phyloP scores from a whole-genome alignment of 1,140 invertebrate species.

The Pseudomyrmex gracilis region DNA sequence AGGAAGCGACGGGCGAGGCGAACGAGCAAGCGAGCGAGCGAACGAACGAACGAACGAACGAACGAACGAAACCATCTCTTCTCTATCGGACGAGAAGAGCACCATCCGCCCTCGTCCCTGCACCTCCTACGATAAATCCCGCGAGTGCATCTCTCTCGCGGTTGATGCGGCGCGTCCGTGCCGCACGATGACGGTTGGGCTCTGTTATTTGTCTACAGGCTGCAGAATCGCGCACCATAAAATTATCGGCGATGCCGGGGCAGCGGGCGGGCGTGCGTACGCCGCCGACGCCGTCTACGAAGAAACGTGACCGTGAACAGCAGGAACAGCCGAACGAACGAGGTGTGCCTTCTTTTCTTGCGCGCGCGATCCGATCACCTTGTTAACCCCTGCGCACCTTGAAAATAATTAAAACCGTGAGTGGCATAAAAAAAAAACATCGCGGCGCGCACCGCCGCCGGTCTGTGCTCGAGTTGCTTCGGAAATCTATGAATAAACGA shows the following conservation, averaged over 20 bases:
- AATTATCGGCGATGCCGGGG: slow-evolving; percentile 59
- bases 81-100: slow-evolving; percentile 37
- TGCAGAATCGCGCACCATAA: slow-evolving; percentile 66
- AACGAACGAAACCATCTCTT: slow-evolving; percentile 59
- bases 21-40: slow-evolving; percentile 2
- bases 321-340: slow-evolving; percentile 50
- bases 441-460: slow-evolving; percentile 3
- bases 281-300: slow-evolving; percentile 11
- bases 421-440: slow-evolving; percentile 33
- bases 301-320: slow-evolving; percentile 65
- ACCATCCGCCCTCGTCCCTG: slow-evolving; percentile 37
- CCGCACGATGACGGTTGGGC: slow-evolving; percentile 43
- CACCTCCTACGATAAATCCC: slow-evolving; percentile 61
- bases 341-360: slow-evolving; percentile 44
- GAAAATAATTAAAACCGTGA: slow-evolving; percentile 60
- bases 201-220: slow-evolving; percentile 70
- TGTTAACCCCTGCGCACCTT: slow-evolving; percentile 45
- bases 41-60: slow-evolving; percentile 1
- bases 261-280: slow-evolving; percentile 47
- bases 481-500: background rate
- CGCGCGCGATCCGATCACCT: slow-evolving; percentile 36
- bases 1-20: slow-evolving; percentile 13
- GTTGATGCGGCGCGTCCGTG: slow-evolving; percentile 14
- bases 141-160: slow-evolving; percentile 17
- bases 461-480: slow-evolving; percentile 5